phyloP scores from a whole-genome alignment of 2,797 vertebrate species.

The Acestrorhynchus altus region DNA sequence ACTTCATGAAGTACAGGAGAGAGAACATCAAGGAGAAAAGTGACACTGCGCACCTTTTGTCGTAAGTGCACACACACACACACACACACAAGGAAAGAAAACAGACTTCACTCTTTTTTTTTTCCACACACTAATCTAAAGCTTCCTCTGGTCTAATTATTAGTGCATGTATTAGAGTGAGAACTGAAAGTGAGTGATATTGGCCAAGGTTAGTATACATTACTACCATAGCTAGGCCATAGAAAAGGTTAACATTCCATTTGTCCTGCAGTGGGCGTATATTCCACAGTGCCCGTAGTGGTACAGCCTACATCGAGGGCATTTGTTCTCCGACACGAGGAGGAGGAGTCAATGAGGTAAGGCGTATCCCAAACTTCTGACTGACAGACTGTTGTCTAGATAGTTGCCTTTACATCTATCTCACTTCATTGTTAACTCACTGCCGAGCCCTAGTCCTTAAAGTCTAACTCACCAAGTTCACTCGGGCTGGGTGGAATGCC shows the following conservation, averaged over 20 bases:
- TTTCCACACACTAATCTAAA: too few relatives aligned
- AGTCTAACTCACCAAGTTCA: not conserved
- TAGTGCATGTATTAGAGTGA: too few relatives aligned
- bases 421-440: not conserved
- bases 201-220: too few relatives aligned
- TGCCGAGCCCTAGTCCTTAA: too few relatives aligned
- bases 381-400: too few relatives aligned
- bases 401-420: too few relatives aligned
- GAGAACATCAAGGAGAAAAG: slow-evolving; percentile 87
- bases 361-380: too few relatives aligned
- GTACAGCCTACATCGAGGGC: slow-evolving; percentile 90
- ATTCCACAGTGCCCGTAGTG: slow-evolving; percentile 91
- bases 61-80: slow-evolving; percentile 77
- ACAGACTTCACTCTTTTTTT: too few relatives aligned
- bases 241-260: not conserved
- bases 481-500: too few relatives aligned
- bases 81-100: slow-evolving; percentile 13
- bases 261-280: slow-evolving; percentile 83
- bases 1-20: slow-evolving; percentile 93
- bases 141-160: too few relatives aligned
- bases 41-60: slow-evolving; percentile 92
- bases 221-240: too few relatives aligned
- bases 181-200: too few relatives aligned
- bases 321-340: slow-evolving; percentile 87
- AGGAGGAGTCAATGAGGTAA: slow-evolving; percentile 92